phyloP scores from a whole-genome alignment of 2,113 vertebrate species.

The Corythoichthys intestinalis region DNA sequence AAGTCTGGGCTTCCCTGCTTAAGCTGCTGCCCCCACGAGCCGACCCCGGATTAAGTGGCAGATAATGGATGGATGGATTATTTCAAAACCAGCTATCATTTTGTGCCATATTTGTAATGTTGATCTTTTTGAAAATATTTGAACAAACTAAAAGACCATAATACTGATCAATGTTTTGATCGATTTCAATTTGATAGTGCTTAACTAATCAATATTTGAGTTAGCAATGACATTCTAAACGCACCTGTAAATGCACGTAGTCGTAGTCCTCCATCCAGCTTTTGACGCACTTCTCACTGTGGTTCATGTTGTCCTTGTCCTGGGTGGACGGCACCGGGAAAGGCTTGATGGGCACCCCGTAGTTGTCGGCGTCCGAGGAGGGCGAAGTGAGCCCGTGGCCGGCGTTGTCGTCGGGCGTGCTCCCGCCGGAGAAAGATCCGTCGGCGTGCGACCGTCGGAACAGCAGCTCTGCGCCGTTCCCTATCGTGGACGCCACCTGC shows the following conservation, averaged over 20 bases:
- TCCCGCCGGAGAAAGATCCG: slow-evolving; percentile 42
- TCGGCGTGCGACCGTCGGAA: slow-evolving; percentile 68
- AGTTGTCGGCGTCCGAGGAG: slow-evolving; percentile 70
- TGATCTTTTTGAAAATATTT: too few species aligned
- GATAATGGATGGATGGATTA: too few species aligned
- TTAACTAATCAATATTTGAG: too few species aligned
- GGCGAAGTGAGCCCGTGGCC: slow-evolving; percentile 59
- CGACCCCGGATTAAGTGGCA: too few species aligned
- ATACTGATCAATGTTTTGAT: too few species aligned
- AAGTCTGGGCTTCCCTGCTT: too few species aligned
- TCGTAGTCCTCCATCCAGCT: slow-evolving; percentile 99
- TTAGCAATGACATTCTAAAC: neutral
- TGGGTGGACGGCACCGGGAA: slow-evolving; percentile 61
- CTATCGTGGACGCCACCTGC: slow-evolving; percentile 84
- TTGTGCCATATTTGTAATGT: too few species aligned
- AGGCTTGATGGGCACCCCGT: slow-evolving; percentile 59
- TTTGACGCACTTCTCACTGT: slow-evolving; percentile 80
- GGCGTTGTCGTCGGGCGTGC: slow-evolving; percentile 49
- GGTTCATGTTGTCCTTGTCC: slow-evolving; percentile 72
- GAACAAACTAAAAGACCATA: too few species aligned
- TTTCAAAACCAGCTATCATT: too few species aligned
- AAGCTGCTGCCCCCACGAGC: too few species aligned
- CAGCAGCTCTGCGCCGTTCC: slow-evolving; percentile 78
- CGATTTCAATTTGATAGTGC: too few species aligned
- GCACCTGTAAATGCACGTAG: slow-evolving; percentile 94